Percentiles rank a stretch among this genome's conserved stretches.
phyloP scores from a whole-genome alignment of 2,888 invertebrate genomes.

The Hyalella azteca region DNA sequence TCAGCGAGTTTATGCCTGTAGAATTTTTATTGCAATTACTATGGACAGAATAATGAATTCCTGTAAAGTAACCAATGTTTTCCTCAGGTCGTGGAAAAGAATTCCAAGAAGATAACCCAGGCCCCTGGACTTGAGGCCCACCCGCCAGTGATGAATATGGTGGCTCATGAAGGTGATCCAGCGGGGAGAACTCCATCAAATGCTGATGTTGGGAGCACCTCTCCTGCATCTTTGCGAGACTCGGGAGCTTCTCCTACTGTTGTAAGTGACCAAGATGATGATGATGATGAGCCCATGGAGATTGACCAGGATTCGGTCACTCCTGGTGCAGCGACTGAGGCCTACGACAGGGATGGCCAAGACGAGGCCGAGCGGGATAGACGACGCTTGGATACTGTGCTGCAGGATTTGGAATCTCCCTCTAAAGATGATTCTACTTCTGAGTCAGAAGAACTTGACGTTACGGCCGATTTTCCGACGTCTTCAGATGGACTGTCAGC shows the following conservation, averaged over 20 bases:
- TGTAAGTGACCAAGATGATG: background rate
- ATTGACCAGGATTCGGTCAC: background rate
- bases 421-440: conserved; percentile 25
- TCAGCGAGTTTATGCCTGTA: no score
- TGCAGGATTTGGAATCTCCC: conserved; percentile 25
- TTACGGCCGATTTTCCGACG: background rate
- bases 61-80: no score
- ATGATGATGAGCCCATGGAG: conserved; percentile 2
- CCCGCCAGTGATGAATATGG: no score
- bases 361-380: background rate
- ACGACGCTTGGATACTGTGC: background rate
- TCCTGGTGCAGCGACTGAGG: background rate
- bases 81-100: no score
- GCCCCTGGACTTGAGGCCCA: no score
- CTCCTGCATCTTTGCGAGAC: background rate
- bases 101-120: no score
- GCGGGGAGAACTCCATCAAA: no score
- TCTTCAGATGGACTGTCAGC: background rate
- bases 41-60: no score
- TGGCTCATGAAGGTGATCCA: no score
- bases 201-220: background rate
- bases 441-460: conserved; percentile 10
- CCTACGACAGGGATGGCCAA: background rate
- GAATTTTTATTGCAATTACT: no score
- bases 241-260: background rate